These are phyloP conservation scores for Muscidifurax raptorellus DNA, from an alignment of 1,140 invertebrate species.

Conservation along the genomic window DNA sequence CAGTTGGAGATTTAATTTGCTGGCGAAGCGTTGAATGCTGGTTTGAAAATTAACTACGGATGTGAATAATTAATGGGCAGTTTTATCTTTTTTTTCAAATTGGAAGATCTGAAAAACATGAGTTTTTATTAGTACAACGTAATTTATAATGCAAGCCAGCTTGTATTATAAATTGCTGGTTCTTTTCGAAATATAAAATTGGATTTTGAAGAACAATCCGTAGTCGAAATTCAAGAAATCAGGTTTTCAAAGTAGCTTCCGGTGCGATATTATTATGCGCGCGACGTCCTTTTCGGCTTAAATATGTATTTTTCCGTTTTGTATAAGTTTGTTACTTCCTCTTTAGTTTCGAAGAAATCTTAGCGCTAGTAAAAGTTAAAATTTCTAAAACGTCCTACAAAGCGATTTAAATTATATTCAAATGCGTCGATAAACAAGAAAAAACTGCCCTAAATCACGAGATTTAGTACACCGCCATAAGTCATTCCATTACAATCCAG, in stretches of 20 bases:
- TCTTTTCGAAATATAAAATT: not conserved
- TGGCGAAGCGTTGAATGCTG: not conserved
- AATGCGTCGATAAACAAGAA: not conserved
- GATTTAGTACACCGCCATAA: not conserved
- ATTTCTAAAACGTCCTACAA: too few relatives aligned
- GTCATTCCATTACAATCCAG: not conserved
- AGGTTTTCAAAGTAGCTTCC: too few relatives aligned
- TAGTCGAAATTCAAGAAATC: too few relatives aligned
- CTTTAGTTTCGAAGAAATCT: not conserved
- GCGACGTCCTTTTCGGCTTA: too few relatives aligned
- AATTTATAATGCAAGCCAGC: not conserved
- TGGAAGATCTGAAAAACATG: not conserved
- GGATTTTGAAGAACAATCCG: too few relatives aligned
- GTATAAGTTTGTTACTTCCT: too few relatives aligned
- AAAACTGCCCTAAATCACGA: not conserved
- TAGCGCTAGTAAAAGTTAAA: too few relatives aligned
- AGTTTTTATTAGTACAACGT: not conserved
- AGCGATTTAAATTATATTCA: not conserved
- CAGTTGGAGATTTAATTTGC: not conserved
- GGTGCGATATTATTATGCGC: too few relatives aligned
- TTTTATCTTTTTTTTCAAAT: not conserved
- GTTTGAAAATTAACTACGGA: not conserved
- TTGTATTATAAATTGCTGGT: too few relatives aligned
- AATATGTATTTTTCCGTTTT: too few relatives aligned
- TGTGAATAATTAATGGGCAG: not conserved